Evolutionary conservation across 2,888 invertebrate species (phyloP), one percentile per base, ranked within the genome.

Genomic region (Thyatira batis): DNA sequence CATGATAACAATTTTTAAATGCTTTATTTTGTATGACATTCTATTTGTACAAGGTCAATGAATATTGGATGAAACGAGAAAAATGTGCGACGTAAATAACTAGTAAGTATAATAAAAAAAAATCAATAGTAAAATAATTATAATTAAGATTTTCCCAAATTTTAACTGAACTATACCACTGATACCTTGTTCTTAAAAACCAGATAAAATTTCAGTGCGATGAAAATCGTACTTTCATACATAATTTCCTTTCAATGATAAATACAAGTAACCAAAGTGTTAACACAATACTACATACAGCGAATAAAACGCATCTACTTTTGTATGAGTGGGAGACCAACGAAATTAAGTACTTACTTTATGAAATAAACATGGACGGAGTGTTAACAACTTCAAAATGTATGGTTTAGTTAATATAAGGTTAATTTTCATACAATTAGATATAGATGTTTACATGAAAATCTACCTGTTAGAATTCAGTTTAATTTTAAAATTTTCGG

Each of bases 331-430:
- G 71, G 72, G 76, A 82, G 78, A 86, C 79, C 80, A 86, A 78
- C 66, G 57, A 66, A 80, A 85, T 91, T 91, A 91, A 91, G 90
- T 91, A 91, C 91, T 87, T 86, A 85, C 75, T 80, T 76, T 74
- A 84, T 83, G 84, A 84, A 80, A 80, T 80, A 78, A 76, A 76
- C 74, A 78, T 88, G 90, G 90, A 91, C 90, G 91, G 91, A 91
- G 87, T 80, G 85, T 84, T 82, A 83, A 84, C 77, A 83, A 84
- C 78, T 76, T 73, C 63, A 59, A 68, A 67, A 58, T 58, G 60
- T 57, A 58, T 45, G 50, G 17, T 39, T 33, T 17, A 39, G 3
- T 13, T 39, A 39, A 17, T 39, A 17, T 39, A 13, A 8, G 17
- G 5, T 17, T 39, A 6, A 39, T 39, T 39, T 39, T 17, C 39